Evolutionary conservation across 1,140 invertebrate genomes (phyloP), one percentile per base, ranked within the genome.

Genomic region (Cylas formicarius): DNA sequence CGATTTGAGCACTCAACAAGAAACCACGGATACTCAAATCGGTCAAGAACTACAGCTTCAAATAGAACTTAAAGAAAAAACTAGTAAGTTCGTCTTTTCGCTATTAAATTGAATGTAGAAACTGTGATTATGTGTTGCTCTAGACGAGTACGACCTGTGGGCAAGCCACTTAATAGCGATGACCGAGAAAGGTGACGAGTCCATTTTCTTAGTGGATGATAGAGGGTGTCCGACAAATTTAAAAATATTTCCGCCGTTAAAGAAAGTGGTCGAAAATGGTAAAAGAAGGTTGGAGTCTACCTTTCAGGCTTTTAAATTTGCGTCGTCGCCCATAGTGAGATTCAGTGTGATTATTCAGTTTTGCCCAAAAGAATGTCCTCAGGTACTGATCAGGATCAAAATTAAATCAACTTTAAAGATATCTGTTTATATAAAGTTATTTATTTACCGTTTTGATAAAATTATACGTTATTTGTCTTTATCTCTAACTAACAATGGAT

Each of bases 141-240:
- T 31, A 57, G 59, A 54, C 23, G 39, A 49, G 10, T 50, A 52
- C 26, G 73, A 76, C 48, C 70, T 76, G 9, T 70, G 71, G 52
- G 72, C 70, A 2, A 71, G 72, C 47, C 72, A 75, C 56, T 53
- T 76, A 21, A 67, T 76, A 5, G 71, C 71, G 24, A 72, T 70
- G 62, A 68, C 70, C 0, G 58, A 66, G 42, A 64, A 66, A 46
- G 63, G 63, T 20, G 54, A 65, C 27, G 62, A 71, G 48, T 69
- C 64, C 7, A 66, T 80, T 5, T 56, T 77, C 26, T 52, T 80
- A 2, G 62, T 80, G 14, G 77, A 80, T 44, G 74, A 74, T 34
- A 62, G 64, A 20, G 78, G 78, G n/a, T 81, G 78, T 59, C 74
- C 78, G 10, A 77, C 75, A 0, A 76, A 72, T 53, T 43, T 62